Conservation (phyloP, 2,113 vertebrate genomes). For the Erinaceus europaeus region DNA sequence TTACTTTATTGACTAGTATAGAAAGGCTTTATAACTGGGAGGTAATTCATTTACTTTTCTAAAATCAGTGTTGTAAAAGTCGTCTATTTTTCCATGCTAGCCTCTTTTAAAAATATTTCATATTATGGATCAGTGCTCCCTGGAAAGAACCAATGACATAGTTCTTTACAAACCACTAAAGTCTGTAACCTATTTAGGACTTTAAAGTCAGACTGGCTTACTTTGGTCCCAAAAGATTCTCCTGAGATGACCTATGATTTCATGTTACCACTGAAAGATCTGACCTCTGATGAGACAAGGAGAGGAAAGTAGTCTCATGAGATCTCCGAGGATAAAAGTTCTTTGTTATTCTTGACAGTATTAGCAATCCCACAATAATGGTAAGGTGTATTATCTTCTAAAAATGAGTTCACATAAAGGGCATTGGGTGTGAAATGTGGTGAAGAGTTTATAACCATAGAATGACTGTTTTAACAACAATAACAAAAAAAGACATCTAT, state of each 20-base stretch:
- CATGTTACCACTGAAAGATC: background rate
- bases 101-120: background rate
- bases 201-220: background rate
- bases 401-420: slow-evolving; percentile 54
- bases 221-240: background rate
- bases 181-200: background rate
- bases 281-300: slow-evolving; percentile 29
- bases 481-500: background rate
- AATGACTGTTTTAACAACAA: background rate
- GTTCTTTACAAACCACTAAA: background rate
- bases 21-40: background rate
- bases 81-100: background rate
- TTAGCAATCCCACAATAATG: slow-evolving; percentile 41
- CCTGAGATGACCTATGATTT: background rate
- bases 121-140: background rate
- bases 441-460: background rate
- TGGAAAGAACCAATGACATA: background rate
- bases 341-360: slow-evolving; percentile 7
- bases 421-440: background rate
- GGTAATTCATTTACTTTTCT: background rate
- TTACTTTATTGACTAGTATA: background rate
- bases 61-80: background rate
- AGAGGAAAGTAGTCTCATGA: slow-evolving; percentile 13
- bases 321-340: background rate
- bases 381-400: background rate